phyloP scores from a whole-genome alignment of 1,140 invertebrate genomes.

The Eufriesea mexicana region DNA sequence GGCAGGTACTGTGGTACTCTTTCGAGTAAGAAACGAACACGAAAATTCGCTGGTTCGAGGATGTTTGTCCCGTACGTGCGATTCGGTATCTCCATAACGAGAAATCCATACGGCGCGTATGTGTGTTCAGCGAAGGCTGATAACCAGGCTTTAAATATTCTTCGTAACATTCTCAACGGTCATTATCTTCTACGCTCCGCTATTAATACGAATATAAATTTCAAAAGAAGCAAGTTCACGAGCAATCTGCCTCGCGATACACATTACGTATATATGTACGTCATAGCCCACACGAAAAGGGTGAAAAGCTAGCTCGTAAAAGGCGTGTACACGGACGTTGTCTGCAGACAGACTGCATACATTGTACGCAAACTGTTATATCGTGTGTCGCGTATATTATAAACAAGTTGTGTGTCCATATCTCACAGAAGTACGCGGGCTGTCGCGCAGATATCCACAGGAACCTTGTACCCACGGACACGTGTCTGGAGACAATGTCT shows the following conservation, averaged over 20 bases:
- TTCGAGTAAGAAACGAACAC: background rate
- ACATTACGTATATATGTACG: too few relatives aligned
- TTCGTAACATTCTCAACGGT: too few relatives aligned
- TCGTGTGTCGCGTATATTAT: background rate
- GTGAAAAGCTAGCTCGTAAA: background rate
- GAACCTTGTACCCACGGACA: background rate
- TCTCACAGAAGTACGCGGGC: background rate
- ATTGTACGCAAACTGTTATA: background rate
- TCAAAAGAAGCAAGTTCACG: background rate
- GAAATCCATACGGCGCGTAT: too few relatives aligned
- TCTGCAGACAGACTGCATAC: too few relatives aligned
- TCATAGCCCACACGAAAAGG: background rate
- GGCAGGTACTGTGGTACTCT: constrained; percentile 44
- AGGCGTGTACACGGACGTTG: background rate
- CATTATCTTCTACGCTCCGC: background rate
- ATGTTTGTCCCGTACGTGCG: background rate
- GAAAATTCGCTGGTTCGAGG: background rate
- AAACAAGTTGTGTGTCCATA: background rate
- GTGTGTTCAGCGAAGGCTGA: background rate
- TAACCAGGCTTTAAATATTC: background rate
- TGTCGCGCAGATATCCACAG: background rate
- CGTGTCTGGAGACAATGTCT: background rate
- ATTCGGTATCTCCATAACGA: background rate
- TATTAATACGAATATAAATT: background rate
- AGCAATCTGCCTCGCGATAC: background rate